Percentiles rank a stretch among this genome's conserved stretches.
phyloP scores from a whole-genome alignment of 2,113 vertebrate species.

The Burhinus oedicnemus region DNA sequence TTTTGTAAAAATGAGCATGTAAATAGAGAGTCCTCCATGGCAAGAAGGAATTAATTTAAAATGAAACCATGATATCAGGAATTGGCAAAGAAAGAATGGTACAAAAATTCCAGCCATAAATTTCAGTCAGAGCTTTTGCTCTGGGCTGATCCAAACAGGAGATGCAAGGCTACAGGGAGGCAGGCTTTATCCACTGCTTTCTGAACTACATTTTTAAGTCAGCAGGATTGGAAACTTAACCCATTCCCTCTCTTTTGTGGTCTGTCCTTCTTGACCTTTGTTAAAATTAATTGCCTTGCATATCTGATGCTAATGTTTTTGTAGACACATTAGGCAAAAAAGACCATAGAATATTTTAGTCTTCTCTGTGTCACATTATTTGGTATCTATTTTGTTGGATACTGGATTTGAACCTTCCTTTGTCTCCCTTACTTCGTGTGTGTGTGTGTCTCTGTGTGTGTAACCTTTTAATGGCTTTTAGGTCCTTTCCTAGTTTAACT shows the following conservation, averaged over 20 bases:
- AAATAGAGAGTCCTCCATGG: not conserved
- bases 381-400: not conserved
- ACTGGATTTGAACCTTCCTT: not conserved
- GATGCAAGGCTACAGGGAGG: not conserved
- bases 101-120: conserved; percentile 16
- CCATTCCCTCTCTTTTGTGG: not conserved
- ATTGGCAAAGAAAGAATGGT: not conserved
- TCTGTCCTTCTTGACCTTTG: not conserved
- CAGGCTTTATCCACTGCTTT: not conserved
- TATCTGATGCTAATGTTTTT: not conserved
- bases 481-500: too few species aligned
- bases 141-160: not conserved
- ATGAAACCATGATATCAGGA: not conserved
- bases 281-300: not conserved
- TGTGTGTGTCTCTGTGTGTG: not conserved
- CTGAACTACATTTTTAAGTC: not conserved
- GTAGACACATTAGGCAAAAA: not conserved
- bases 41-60: conserved; percentile 24
- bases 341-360: not conserved
- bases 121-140: not conserved
- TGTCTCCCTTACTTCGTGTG: not conserved
- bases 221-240: not conserved
- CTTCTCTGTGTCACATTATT: not conserved
- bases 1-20: conserved; percentile 18
- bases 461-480: too few species aligned